Base-by-base conservation (phyloP, 2,113 vertebrate genomes). In the Chitala chitala region DNA sequence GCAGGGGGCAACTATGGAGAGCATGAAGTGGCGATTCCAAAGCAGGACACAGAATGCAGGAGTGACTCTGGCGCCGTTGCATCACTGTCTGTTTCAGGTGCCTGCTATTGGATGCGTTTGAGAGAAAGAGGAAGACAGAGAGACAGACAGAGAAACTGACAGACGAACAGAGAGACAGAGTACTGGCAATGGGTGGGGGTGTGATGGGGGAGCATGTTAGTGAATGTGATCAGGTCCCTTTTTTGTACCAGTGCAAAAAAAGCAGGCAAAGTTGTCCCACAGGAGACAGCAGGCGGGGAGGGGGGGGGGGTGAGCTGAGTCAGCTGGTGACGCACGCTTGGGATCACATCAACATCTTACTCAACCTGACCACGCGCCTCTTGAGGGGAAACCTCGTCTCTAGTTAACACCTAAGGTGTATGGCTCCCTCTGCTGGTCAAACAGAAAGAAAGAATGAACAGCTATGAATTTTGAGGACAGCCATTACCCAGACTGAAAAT, bases 341-440 rank as follows among this genome's bases (percentile, higher is more conserved):
- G 63, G 51, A 54, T 70, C 55, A 51, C 48, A 51, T 33, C 68
- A 69, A 69, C 68, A 69, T 69, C 46, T 53, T 51, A 53, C 68
- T 31, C 46, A 69, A 15, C 29, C 68, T 51, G 46, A 42, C 64
- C 40, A 46, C 40, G 64, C 64, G 64, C 68, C 46, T 69, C 24
- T 6, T 22, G 48, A 53, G 48, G 68, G 42, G 46, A 33, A 33
- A 9, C 44, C 22, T 69, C 24, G 22, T 13, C 24, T 29, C 17
- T 26, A 48, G 68, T 8, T 20, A 26, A 51, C 9, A 50, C 15
- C 2, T 3, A 20, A 46, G 77, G 81, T 55, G 64, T 84, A n/a
- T 89, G 82, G 81, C 79, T 78, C 66, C 85, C 70, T 80, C 86
- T 88, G 68, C 78, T 86, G 88, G 85, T 24, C 24, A 59, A 55